Conservation (phyloP, 2,888 invertebrate genomes). For the Heliconius sara region DNA sequence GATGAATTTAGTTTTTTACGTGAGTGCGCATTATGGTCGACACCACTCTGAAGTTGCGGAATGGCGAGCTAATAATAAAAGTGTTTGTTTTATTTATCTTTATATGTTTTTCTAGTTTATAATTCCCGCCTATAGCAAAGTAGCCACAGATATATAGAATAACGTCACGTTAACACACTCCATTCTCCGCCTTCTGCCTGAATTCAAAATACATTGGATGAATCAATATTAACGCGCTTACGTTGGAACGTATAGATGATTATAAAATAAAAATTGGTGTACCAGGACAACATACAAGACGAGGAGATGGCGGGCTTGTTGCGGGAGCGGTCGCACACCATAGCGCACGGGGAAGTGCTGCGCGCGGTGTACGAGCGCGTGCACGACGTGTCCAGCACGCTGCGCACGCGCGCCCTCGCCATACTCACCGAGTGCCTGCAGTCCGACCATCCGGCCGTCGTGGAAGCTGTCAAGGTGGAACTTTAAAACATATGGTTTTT, state of each 20-base stretch:
- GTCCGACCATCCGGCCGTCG: slow-evolving; percentile 57
- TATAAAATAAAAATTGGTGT: not conserved
- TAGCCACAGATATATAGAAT: too few relatives aligned
- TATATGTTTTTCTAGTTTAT: too few relatives aligned
- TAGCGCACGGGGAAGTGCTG: slow-evolving; percentile 68
- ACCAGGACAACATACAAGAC: slow-evolving; percentile 55
- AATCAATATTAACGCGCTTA: too few relatives aligned
- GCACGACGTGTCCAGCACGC: slow-evolving; percentile 82
- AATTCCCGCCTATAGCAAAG: too few relatives aligned
- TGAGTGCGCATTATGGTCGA: too few relatives aligned
- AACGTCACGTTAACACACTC: too few relatives aligned
- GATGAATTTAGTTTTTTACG: too few relatives aligned
- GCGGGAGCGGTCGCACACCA: slow-evolving; percentile 60
- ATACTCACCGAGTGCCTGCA: slow-evolving; percentile 81
- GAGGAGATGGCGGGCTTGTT: slow-evolving; percentile 61
- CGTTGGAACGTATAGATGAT: not conserved
- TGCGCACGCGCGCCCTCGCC: slow-evolving; percentile 85
- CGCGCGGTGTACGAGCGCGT: slow-evolving; percentile 81
- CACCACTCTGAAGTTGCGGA: too few relatives aligned
- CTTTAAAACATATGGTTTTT: not conserved
- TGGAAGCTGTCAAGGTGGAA: slow-evolving; percentile 60
- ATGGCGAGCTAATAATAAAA: too few relatives aligned
- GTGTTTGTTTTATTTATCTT: too few relatives aligned
- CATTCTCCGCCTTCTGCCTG: too few relatives aligned
- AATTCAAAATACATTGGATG: too few relatives aligned